Conservation (phyloP, 1,140 invertebrate genomes). For the Propsilocerus akamusi region DNA sequence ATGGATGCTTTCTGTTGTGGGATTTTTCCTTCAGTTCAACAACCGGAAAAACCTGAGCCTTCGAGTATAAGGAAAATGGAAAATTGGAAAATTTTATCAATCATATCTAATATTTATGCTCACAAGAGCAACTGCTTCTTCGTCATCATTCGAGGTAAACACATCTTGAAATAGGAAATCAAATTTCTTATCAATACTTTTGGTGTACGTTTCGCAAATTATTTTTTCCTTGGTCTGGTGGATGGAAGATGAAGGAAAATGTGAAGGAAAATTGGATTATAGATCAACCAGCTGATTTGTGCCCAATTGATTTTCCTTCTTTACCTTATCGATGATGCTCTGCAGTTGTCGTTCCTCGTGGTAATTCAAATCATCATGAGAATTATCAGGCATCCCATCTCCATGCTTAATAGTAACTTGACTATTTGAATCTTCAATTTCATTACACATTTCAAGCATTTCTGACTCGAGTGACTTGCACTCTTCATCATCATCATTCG, state of each 20-base stretch:
- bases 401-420: not conserved
- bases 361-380: too few species aligned
- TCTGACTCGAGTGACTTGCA: not conserved
- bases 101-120: too few species aligned
- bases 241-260: not conserved
- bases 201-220: not conserved
- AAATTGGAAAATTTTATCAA: too few species aligned
- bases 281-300: not conserved
- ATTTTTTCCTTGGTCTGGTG: not conserved
- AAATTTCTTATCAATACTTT: not conserved
- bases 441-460: not conserved
- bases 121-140: too few species aligned
- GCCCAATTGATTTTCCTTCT: not conserved
- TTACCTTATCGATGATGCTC: not conserved
- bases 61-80: too few species aligned
- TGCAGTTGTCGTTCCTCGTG: not conserved
- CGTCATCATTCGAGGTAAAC: too few species aligned
- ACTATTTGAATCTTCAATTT: not conserved
- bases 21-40: too few species aligned
- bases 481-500: not conserved
- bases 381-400: too few species aligned
- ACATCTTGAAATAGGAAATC: too few species aligned
- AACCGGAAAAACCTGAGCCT: too few species aligned
- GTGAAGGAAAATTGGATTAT: not conserved
- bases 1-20: too few species aligned